Conservation (phyloP, 1,140 invertebrate genomes). For the Leucophenga varia region DNA sequence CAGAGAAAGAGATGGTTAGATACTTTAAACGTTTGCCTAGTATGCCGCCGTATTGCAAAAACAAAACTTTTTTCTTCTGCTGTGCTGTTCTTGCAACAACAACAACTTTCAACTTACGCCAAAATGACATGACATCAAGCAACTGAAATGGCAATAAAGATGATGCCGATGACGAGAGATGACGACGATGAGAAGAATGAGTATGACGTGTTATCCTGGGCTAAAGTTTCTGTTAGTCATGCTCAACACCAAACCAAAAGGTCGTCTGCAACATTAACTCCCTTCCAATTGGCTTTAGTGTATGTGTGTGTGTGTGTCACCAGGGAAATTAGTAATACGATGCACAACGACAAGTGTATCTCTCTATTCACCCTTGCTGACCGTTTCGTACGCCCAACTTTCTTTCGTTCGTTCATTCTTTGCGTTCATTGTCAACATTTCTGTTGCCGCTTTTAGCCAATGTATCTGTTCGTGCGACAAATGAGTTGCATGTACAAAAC, state of each 20-base stretch:
- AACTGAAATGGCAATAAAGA: slow-evolving; percentile 34
- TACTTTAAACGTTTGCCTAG: too few relatives aligned
- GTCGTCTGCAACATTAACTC: slow-evolving; percentile 1
- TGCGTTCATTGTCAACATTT: not conserved
- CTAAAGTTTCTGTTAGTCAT: not conserved
- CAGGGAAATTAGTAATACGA: slow-evolving; percentile 55
- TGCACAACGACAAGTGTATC: not conserved
- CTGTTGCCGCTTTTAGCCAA: not conserved
- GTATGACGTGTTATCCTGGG: not conserved
- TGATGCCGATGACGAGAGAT: slow-evolving; percentile 18
- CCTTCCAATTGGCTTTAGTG: slow-evolving; percentile 30
- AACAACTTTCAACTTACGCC: slow-evolving; percentile 24
- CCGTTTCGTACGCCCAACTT: not conserved
- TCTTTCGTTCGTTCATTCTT: not conserved
- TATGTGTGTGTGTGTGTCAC: slow-evolving; percentile 18
- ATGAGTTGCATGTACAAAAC: slow-evolving; percentile 16
- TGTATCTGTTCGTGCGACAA: slow-evolving; percentile 4
- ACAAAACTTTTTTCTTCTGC: too few relatives aligned
- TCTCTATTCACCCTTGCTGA: too few relatives aligned
- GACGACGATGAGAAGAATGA: not conserved
- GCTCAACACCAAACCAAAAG: slow-evolving; percentile 4
- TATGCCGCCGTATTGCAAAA: too few relatives aligned
- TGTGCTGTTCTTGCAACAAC: slow-evolving; percentile 5
- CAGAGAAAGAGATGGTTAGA: too few relatives aligned
- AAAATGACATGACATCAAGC: slow-evolving; percentile 37